A percentile compares a stretch with the other conserved stretches of the same genome.
These are phyloP conservation scores for Ochotona curzoniae DNA, from an alignment of 2,113 vertebrate genomes.

Conservation along the genomic window DNA sequence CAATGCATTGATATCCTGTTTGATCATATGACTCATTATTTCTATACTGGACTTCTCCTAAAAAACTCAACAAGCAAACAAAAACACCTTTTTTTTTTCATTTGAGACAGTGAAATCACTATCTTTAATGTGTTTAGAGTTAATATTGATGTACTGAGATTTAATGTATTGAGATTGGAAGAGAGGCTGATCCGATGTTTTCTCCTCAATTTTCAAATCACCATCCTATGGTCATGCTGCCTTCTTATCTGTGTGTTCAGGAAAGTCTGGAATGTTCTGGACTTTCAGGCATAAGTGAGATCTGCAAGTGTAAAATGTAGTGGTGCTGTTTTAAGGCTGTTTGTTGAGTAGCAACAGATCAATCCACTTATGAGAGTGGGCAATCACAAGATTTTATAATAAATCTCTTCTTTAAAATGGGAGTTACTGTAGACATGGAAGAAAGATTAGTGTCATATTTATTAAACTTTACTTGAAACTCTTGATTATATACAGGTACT, in stretches of 20 bases:
- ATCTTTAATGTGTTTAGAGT: neutral
- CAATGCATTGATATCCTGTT: rapidly evolving
- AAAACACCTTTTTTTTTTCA: neutral
- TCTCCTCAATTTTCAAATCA: neutral
- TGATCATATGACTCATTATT: neutral
- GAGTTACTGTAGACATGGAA: neutral
- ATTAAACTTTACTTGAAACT: neutral
- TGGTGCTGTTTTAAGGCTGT: neutral
- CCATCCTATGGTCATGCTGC: neutral
- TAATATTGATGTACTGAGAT: too few species aligned
- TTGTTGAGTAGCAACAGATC: neutral
- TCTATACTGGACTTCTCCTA: neutral
- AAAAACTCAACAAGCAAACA: too few species aligned
- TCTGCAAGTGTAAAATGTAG: neutral
- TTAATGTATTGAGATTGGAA: neutral
- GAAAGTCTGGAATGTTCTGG: constrained; percentile 19
- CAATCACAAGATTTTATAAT: neutral
- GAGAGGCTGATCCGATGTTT: neutral
- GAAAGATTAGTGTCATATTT: neutral
- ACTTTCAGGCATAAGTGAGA: neutral
- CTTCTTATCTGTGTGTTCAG: neutral
- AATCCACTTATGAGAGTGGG: neutral
- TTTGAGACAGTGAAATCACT: neutral
- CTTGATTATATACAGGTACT: neutral
- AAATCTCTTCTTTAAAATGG: constrained; percentile 24